A percentile compares a stretch with the other conserved stretches of the same genome.
These are phyloP conservation scores for Aradophagus sp. DNA, from an alignment of 1,140 invertebrate genomes.

Conservation along the genomic window DNA sequence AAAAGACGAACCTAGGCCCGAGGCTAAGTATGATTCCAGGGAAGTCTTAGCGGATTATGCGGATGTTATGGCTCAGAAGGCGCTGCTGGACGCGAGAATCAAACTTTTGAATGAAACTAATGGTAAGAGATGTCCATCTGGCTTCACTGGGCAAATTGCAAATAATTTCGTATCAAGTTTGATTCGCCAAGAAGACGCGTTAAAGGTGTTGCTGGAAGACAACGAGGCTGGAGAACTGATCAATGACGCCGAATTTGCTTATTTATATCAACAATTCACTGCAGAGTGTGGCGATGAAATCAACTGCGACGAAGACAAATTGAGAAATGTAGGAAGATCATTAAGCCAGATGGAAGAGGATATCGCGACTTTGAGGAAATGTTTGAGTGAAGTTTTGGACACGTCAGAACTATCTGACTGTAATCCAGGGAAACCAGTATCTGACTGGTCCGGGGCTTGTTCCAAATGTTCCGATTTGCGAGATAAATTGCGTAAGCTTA, in stretches of 20 bases:
- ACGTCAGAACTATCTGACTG: conserved; percentile 24
- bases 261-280: conserved; percentile 78
- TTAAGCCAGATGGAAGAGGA: conserved; percentile 64
- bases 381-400: conserved; percentile 46
- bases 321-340: conserved; percentile 60
- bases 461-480: conserved; percentile 69
- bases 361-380: conserved; percentile 56
- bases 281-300: conserved; percentile 73
- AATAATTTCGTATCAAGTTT: conserved; percentile 68
- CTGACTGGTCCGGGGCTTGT: conserved; percentile 64
- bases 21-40: conserved; percentile 71
- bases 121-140: conserved; percentile 20
- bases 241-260: conserved; percentile 78
- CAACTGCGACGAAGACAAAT: conserved; percentile 60
- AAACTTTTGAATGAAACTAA: conserved; percentile 75
- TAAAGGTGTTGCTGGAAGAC: conserved; percentile 62
- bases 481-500: conserved; percentile 75
- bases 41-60: conserved; percentile 81
- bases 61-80: conserved; percentile 84
- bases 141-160: conserved; percentile 20
- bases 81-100: conserved; percentile 83
- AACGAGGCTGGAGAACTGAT: conserved; percentile 72
- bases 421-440: conserved; percentile 22
- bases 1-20: conserved; percentile 69
- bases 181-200: conserved; percentile 63